Evolutionary conservation across 2,113 vertebrate species (phyloP).

Genomic region (Callorhinus ursinus): DNA sequence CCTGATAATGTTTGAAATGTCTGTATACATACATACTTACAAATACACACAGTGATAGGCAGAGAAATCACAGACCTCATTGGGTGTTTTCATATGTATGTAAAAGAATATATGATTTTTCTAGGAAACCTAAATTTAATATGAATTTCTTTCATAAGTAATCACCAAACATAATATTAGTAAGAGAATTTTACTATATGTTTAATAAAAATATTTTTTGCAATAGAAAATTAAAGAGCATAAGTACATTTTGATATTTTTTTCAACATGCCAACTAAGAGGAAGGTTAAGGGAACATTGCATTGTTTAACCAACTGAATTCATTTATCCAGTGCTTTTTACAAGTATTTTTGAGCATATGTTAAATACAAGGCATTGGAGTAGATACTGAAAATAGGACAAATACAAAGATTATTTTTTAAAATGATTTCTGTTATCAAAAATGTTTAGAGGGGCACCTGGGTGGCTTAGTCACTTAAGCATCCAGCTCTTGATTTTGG

Average conservation of each 20-base stretch:
- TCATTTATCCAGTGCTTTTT: not conserved
- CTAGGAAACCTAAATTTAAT: not conserved
- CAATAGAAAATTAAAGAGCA: not conserved
- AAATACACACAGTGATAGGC: not conserved
- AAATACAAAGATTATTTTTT: not conserved
- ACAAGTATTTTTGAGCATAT: not conserved
- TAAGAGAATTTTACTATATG: not conserved
- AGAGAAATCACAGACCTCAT: not conserved
- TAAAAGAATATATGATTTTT: not conserved
- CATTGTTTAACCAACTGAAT: not conserved
- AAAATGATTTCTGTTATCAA: not conserved
- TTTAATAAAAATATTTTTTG: not conserved
- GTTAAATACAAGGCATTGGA: not conserved
- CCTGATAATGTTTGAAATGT: not conserved
- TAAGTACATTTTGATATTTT: not conserved
- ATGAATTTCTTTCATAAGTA: not conserved
- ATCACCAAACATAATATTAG: not conserved
- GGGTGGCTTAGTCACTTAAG: not conserved
- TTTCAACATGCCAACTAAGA: not conserved
- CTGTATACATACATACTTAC: not conserved
- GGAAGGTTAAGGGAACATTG: not conserved
- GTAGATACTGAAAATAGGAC: not conserved
- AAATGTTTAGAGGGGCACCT: not conserved
- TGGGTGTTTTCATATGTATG: not conserved
- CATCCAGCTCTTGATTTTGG: not conserved